Evolutionary conservation across 2,888 invertebrate genomes (phyloP), one percentile per base, ranked within the genome.

Genomic region (Taphrorychus bicolor): DNA sequence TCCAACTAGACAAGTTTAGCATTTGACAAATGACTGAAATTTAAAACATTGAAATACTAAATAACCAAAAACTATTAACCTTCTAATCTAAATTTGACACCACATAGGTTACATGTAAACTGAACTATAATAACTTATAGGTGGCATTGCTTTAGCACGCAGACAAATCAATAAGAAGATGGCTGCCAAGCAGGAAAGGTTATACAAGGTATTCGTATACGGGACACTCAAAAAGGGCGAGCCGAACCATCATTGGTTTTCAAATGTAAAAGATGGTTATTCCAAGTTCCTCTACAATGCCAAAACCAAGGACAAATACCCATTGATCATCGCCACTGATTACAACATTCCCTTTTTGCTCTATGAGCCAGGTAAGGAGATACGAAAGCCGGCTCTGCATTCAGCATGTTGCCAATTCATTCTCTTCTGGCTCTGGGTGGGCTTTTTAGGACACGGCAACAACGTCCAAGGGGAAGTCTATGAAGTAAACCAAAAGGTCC

Each of bases 311-410:
- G 81, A 85, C 0, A 89, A 88, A 73, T 97, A 90, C 80, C 97
- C 97, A 0, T 82, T 98, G 41, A 88, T 97, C 5, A 91, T 97
- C 59, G 95, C 91, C 0, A 93, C 95, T 0, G 87, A 87, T 72
- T 97, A 91, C 79, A 96, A 97, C 80, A 92, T 97, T 81, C 97
- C 97, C 0, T 97, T 95, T 79, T 77, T 97, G 42, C 79, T 97
- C 53, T 85, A 89, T 72, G 85, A 85, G 70, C 89, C 90, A 3
- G 93, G 91, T 5, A n/a, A 14, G 67, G n/a, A n/a, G n/a, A n/a
- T n/a, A n/a, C n/a, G n/a, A n/a, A n/a, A n/a, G n/a, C n/a, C n/a
- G n/a, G n/a, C n/a, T n/a, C n/a, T n/a, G n/a, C n/a, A n/a, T n/a
- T n/a, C n/a, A n/a, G n/a, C 32, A 9, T 3, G 32, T 32, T 32